A percentile compares a stretch with the other conserved stretches of the same genome.
phyloP scores from a whole-genome alignment of 1,140 invertebrate species.

The Teleogryllus occipitalis region DNA sequence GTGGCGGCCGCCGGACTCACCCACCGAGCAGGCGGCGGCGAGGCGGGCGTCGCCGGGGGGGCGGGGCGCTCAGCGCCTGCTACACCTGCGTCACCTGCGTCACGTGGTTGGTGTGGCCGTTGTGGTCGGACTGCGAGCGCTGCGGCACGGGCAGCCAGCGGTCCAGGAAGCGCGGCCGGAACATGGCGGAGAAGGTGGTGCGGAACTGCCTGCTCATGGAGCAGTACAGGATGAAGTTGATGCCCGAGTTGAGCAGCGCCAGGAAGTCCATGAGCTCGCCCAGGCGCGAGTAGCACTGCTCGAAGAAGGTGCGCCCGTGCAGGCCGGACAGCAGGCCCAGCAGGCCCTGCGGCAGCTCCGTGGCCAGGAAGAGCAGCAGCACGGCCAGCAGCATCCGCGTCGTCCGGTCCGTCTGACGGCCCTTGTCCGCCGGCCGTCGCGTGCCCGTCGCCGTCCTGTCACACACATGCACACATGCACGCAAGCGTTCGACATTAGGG shows the following conservation, averaged over 20 bases:
- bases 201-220: conserved; percentile 90
- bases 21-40: no score
- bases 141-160: conserved; percentile 27
- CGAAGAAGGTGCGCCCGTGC: conserved; percentile 61
- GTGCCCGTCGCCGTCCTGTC: not conserved
- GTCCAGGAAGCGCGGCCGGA: conserved; percentile 37
- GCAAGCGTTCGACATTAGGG: no score
- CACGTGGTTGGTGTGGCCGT: not conserved
- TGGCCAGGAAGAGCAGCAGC: conserved; percentile 78
- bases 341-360: conserved; percentile 78
- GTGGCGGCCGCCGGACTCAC: no score
- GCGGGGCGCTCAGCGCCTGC: no score
- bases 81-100: not conserved
- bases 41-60: no score
- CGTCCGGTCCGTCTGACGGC: conserved; percentile 69
- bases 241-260: conserved; percentile 82
- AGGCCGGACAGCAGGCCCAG: conserved; percentile 67
- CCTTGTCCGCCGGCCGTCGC: not conserved
- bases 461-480: no score
- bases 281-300: conserved; percentile 66
- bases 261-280: conserved; percentile 88
- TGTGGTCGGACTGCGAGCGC: not conserved
- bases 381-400: conserved; percentile 90
- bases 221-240: conserved; percentile 92
- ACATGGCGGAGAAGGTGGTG: conserved; percentile 70